Evolutionary conservation across 2,113 vertebrate genomes (phyloP).

Genomic region (Pygoscelis antarcticus): DNA sequence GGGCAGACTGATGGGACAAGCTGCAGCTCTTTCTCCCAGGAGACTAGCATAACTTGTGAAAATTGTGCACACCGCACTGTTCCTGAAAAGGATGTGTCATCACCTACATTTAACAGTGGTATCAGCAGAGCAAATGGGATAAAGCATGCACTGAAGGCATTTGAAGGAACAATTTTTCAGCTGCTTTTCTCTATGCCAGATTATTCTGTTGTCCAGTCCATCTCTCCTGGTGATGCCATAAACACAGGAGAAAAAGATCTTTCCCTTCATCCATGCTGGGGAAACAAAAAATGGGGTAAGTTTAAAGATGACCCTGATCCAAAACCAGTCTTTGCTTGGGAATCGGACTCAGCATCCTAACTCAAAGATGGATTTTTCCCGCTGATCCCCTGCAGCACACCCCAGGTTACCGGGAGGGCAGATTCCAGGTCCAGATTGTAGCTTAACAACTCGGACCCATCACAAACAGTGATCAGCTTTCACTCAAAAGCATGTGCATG

Average conservation of each 20-base stretch:
- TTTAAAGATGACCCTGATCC: not conserved
- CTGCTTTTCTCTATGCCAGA: conserved; percentile 49
- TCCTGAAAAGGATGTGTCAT: conserved; percentile 62
- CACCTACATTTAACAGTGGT: conserved; percentile 52
- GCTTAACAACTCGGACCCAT: not conserved
- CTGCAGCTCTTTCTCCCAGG: not conserved
- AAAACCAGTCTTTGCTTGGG: not conserved
- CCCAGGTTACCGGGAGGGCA: not conserved
- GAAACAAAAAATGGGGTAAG: not conserved
- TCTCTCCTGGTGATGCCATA: not conserved
- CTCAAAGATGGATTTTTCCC: not conserved
- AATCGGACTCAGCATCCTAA: not conserved
- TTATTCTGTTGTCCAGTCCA: conserved; percentile 28
- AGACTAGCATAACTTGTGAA: not conserved
- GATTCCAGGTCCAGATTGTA: not conserved
- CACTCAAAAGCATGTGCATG: not conserved
- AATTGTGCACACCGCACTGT: not conserved
- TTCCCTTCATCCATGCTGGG: not conserved
- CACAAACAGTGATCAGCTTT: conserved; percentile 19
- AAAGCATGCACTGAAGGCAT: conserved; percentile 16
- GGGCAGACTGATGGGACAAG: conserved; percentile 14
- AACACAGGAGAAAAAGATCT: not conserved
- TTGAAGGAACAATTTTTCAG: conserved; percentile 36
- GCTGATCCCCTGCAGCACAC: not conserved
- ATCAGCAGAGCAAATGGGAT: conserved; percentile 27